Base-by-base conservation (phyloP, 2,888 invertebrate species). In the Trissolcus japonicus region DNA sequence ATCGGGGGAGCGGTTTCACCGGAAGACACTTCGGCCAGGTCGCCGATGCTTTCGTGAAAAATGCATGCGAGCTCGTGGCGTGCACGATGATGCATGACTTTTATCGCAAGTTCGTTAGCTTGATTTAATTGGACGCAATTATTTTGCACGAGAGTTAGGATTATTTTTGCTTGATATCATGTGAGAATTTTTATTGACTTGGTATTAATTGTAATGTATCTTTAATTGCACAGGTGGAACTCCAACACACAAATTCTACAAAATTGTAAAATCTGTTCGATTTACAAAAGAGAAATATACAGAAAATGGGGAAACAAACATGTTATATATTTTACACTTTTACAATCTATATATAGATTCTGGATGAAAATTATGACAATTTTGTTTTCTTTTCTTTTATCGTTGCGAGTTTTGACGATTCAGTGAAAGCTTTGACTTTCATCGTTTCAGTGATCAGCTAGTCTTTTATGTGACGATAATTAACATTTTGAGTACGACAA, bases 1-100 rank as follows among this genome's bases (percentile, higher is more conserved):
- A 66, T 51, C 55, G 61, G 56, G 46, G 61, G 65, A 65, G 67
- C 71, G 29, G 76, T 71, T 76, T 76, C 76, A 71, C 71, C 71
- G 71, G 76, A 76, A 76, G 62, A 66, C 53, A 56, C 56, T 14
- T 25, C 25, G 25, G 40, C 6, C 46, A 16, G 46, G 25, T 14
- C 54, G 41, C 17, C 43, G 7, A 3, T 35, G 9, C 9, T 14
- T 46, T 46, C 46, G 16, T 14, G 46, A 46, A 46, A 35, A 35
- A 35, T 35, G 29, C 29, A 6, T 4, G 9, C 35, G 35, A 35
- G 9, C 11, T 35, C 29, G 29, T 29, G 9, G n/a, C 14, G 41
- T 6, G 35, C 40, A 41, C 21, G 19, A 51, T 41, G 51, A 61
- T 61, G 51, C 35, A 17, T 41, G 56, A 55, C 50, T 65, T 55